Base-by-base conservation (phyloP, 92 coral and sea anemone species). In the Parazoanthus atlanticus region DNA sequence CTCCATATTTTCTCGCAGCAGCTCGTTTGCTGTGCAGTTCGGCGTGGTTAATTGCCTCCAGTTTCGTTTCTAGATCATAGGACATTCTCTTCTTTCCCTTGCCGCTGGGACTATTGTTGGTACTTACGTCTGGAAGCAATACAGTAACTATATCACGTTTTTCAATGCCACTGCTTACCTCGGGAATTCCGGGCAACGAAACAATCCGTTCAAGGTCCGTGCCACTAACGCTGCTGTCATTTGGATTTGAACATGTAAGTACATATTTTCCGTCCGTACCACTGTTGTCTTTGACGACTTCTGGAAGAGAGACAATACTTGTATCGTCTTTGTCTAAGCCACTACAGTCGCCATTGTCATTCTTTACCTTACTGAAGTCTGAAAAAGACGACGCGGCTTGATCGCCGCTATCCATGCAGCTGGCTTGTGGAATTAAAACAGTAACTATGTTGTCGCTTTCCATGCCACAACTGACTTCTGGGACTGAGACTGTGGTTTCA, bases 71-170 rank as follows among this genome's bases (percentile, higher is more conserved):
- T 19, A 85, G 78, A 85, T 85, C 88, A 43, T 85, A 85, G 5
- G 88, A 85, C 79, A 72, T 85, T 71, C 88, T 85, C 71, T 85
- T 85, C 71, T 85, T 85, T 72, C 88, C 88, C 41, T 85, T 85
- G 15, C 88, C 88, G 31, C 88, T 85, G 25, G 84, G 72, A 25
- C 71, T 43, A 80, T 54, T 80, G 12, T 47, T 80, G 1, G 47
- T 80, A 21, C 64, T 30, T 2, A 32, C 19, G 13, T 80, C 84
- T 6, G 84, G 70, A 80, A 54, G 25, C 21, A 80, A 80, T 10
- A 80, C 84, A 80, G 72, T 52, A 30, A 80, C 70, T 19, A 80
- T 56, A 52, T 56, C 84, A 30, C 54, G 67, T 31, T 28, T 30
- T 80, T 30, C 21, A 80, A 40, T 19, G 26, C 28, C 72, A 30